Conservation (phyloP, 2,888 invertebrate genomes). For the Oscheius myriophilus region DNA sequence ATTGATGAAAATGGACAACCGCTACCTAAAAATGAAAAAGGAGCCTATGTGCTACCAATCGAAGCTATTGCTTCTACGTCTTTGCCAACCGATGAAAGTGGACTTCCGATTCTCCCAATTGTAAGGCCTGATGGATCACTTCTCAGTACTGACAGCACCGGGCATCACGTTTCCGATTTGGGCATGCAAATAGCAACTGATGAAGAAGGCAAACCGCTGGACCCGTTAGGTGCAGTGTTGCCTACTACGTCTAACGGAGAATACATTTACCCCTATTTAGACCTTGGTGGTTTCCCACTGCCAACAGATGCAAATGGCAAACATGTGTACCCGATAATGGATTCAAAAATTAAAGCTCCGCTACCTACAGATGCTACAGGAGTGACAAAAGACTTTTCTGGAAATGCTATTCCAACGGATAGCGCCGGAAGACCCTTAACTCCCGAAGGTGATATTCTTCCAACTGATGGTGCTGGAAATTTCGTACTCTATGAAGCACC, state of each 20-base stretch:
- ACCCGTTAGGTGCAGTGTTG: conserved; percentile 32
- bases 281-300: conserved; percentile 43
- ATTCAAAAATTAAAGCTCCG: conserved; percentile 31
- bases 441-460: conserved; percentile 53
- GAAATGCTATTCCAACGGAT: conserved; percentile 50
- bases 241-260: conserved; percentile 51
- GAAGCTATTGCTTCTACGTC: conserved; percentile 27
- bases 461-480: conserved; percentile 56
- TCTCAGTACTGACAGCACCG: conserved; percentile 53
- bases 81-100: conserved; percentile 40
- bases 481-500: background rate
- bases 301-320: conserved; percentile 31
- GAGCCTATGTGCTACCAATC: conserved; percentile 35
- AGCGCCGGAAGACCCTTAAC: conserved; percentile 52
- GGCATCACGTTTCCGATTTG: conserved; percentile 36
- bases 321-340: conserved; percentile 32
- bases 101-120: conserved; percentile 21
- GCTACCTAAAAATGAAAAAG: conserved; percentile 46
- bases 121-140: conserved; percentile 32
- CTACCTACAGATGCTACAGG: conserved; percentile 38
- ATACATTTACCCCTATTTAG: conserved; percentile 35
- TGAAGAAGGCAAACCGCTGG: conserved; percentile 40
- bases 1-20: conserved; percentile 47
- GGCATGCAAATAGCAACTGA: conserved; percentile 33
- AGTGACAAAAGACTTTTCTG: conserved; percentile 43